A percentile compares a stretch with the other conserved stretches of the same genome.
These are phyloP conservation scores for Xiphydria camelus DNA, from an alignment of 2,888 invertebrate genomes.

Conservation along the genomic window DNA sequence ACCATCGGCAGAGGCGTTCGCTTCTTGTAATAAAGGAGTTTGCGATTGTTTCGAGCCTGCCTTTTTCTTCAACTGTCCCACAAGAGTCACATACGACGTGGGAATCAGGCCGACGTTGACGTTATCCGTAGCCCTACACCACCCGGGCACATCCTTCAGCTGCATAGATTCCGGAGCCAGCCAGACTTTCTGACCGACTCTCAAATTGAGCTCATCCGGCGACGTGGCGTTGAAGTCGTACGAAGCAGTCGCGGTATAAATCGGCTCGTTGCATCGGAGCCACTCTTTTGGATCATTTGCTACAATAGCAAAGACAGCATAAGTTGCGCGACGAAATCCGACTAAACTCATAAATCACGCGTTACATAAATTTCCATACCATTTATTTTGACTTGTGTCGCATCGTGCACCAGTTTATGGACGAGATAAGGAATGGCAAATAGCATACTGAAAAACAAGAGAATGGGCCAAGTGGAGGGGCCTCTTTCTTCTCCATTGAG, in stretches of 20 bases:
- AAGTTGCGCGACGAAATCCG: no score
- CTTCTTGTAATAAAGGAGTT: background rate
- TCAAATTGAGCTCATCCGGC: slow-evolving; percentile 77
- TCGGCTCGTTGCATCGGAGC: slow-evolving; percentile 63
- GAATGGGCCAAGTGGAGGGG: slow-evolving; percentile 81
- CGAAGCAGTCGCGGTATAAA: slow-evolving; percentile 67
- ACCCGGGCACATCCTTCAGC: slow-evolving; percentile 61
- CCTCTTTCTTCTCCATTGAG: slow-evolving; percentile 51
- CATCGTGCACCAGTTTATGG: slow-evolving; percentile 43
- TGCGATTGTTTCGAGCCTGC: background rate
- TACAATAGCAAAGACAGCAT: slow-evolving; percentile 45
- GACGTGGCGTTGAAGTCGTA: slow-evolving; percentile 76
- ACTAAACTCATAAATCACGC: background rate
- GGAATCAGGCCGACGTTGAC: slow-evolving; percentile 48
- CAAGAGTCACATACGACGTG: slow-evolving; percentile 43
- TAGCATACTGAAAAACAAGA: slow-evolving; percentile 86
- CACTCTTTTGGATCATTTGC: slow-evolving; percentile 71
- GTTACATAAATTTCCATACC: slow-evolving; percentile 28
- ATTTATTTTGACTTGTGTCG: slow-evolving; percentile 31
- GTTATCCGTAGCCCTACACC: slow-evolving; percentile 49
- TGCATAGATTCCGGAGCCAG: slow-evolving; percentile 87
- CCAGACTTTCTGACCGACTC: slow-evolving; percentile 74
- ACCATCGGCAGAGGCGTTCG: background rate
- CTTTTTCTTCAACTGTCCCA: slow-evolving; percentile 47
- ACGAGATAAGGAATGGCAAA: slow-evolving; percentile 87